Evolutionary conservation across 2,797 vertebrate genomes (phyloP), one percentile per base, ranked within the genome.

Genomic region (Anguilla marmorata): DNA sequence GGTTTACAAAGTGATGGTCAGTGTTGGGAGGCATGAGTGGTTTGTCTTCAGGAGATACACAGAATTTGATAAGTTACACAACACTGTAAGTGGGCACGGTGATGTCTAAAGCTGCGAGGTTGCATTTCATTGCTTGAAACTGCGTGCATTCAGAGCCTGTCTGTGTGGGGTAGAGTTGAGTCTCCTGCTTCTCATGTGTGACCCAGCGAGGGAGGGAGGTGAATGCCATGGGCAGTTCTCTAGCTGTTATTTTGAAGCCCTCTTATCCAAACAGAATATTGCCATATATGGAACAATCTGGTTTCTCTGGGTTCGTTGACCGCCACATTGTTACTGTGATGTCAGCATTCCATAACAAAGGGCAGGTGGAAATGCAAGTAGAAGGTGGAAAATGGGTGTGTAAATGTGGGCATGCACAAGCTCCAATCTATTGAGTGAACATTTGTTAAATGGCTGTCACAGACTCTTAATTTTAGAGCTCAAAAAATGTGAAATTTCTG

Each of bases 1-100:
- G 99, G 99, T 99, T 96, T 99, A 99, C 96, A 99, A 99, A 94
- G 98, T 99, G 88, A 94, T 99, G 88, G 98, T 99, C 50, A 96
- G 95, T 54, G 97, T 99, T 89, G 97, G 97, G 91, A 97, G 96
- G 87, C 97, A 96, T 89, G 98, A 99, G 6, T 99, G 99, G 98
- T 99, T 99, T 91, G 98, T 99, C 94, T 96, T 99, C 90, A 97
- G 98, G 86, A 96, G 99, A 89, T 99, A 99, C 54, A 97, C 99
- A 82, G 99, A 99, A 92, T 99, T 99, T 91, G 99, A 99, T 95
- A 99, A 99, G 93, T 97, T 99, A 84, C 97, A 99, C 92, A 99
- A 98, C 91, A 97, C 95, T 89, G 99, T 99, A 94, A 98, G 98
- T 96, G 88, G 41, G 37, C 7, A 16, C 19, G 12, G 33, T 37